Conservation (phyloP, 2,797 vertebrate species). For the Pseudochirops cupreus region DNA sequence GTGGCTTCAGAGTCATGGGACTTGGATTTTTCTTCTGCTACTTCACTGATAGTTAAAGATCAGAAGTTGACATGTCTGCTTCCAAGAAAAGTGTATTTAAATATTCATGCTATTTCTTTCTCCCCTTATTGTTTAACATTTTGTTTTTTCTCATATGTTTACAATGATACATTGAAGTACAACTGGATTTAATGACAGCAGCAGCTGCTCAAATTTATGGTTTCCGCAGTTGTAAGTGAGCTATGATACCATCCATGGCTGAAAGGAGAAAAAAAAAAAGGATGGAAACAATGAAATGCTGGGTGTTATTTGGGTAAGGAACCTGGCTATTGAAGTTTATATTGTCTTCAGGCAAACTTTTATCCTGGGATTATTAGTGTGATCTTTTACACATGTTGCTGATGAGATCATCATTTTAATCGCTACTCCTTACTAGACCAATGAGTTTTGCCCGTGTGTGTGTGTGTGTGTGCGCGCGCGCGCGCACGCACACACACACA, state of each 20-base stretch:
- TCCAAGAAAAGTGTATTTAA: not conserved
- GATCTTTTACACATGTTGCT: not conserved
- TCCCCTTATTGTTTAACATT: not conserved
- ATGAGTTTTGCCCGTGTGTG: not conserved
- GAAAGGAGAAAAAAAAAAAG: not conserved
- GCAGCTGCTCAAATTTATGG: not conserved
- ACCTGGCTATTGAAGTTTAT: not conserved
- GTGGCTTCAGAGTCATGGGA: not conserved
- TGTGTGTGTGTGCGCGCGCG: too few species aligned
- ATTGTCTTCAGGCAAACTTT: not conserved
- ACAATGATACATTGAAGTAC: conserved; percentile 45
- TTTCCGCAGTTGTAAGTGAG: not conserved
- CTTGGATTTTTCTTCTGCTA: not conserved
- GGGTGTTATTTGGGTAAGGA: not conserved
- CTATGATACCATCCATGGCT: not conserved
- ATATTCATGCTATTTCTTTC: not conserved
- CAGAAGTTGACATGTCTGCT: not conserved
- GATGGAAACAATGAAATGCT: not conserved
- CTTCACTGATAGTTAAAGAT: conserved; percentile 22
- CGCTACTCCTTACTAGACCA: not conserved
- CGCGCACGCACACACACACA: too few species aligned
- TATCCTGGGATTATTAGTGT: not conserved
- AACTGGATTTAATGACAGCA: not conserved
- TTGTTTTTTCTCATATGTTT: not conserved
- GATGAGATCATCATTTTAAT: not conserved